A percentile compares a stretch with the other conserved stretches of the same genome.
Evolutionary conservation across 2,888 invertebrate genomes (phyloP).

Genomic region (Cryptocephalus moraei): DNA sequence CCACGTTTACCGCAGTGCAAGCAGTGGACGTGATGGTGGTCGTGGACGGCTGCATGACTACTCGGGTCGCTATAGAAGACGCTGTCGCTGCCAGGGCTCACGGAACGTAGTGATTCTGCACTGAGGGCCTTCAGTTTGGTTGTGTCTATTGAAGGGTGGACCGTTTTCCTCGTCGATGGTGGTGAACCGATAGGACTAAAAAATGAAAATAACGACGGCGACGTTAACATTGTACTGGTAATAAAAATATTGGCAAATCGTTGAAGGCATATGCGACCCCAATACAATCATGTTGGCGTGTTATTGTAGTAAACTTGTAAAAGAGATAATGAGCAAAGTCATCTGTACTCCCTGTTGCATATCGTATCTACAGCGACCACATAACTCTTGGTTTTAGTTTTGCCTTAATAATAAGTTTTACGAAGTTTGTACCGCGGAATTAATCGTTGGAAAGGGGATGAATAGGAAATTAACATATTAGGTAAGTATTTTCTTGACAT

Average conservation of each 20-base stretch:
- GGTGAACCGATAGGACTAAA: conserved; percentile 1
- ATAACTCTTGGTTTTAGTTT: too few relatives aligned
- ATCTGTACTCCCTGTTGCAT: too few relatives aligned
- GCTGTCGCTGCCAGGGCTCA: conserved; percentile 82
- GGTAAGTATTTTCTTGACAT: too few relatives aligned
- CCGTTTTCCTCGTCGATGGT: neutral
- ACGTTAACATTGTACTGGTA: neutral
- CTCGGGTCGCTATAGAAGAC: conserved; percentile 80
- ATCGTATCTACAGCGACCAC: too few relatives aligned
- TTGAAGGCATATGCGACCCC: too few relatives aligned
- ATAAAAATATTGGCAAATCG: neutral
- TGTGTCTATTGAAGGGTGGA: conserved; percentile 25
- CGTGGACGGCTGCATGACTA: conserved; percentile 39
- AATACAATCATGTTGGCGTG: too few relatives aligned
- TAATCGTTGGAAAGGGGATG: too few relatives aligned
- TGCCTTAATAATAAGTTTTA: too few relatives aligned
- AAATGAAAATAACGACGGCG: neutral
- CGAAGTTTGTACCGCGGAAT: too few relatives aligned
- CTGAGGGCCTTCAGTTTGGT: conserved; percentile 66
- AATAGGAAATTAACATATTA: too few relatives aligned
- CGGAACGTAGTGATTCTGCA: conserved; percentile 79
- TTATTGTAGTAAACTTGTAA: too few relatives aligned
- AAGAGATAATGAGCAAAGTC: too few relatives aligned
- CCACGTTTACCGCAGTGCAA: conserved; percentile 63
- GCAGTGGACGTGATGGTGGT: conserved; percentile 50